Evolutionary conservation across 2,113 vertebrate species (phyloP).

Genomic region (Polypterus bichir): DNA sequence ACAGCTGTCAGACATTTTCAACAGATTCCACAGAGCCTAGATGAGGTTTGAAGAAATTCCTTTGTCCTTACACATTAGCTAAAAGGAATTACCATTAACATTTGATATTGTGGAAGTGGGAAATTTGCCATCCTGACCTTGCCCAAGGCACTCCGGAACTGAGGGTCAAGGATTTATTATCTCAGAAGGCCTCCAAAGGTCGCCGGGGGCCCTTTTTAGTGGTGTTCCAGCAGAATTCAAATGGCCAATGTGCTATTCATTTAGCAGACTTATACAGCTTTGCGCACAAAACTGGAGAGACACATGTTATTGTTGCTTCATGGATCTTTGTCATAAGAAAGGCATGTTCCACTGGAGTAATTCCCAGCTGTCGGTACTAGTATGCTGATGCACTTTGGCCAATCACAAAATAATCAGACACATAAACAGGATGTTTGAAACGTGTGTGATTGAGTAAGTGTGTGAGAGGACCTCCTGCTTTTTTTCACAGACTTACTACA

Average conservation of each 20-base stretch:
- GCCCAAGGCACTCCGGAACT: conserved; percentile 83
- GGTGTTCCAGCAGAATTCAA: conserved; percentile 28
- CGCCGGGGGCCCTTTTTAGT: conserved; percentile 30
- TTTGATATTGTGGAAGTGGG: conserved; percentile 95
- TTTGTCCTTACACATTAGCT: conserved; percentile 85
- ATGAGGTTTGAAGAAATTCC: conserved; percentile 86
- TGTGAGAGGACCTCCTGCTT: conserved; percentile 54
- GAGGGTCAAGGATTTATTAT: conserved; percentile 74
- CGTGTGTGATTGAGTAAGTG: conserved; percentile 62
- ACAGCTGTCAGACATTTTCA: conserved; percentile 97
- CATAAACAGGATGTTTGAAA: conserved; percentile 80
- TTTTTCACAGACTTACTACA: conserved; percentile 46
- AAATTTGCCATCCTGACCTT: conserved; percentile 81
- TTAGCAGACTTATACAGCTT: conserved; percentile 45
- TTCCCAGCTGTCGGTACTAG: conserved; percentile 79
- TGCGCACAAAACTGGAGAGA: conserved; percentile 42
- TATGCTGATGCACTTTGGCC: conserved; percentile 61
- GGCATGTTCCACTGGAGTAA: conserved; percentile 78
- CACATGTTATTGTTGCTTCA: conserved; percentile 69
- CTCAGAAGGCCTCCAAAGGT: conserved; percentile 68
- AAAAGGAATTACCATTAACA: conserved; percentile 90
- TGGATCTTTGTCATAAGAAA: conserved; percentile 80
- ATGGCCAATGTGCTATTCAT: conserved; percentile 60
- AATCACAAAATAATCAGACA: conserved; percentile 53
- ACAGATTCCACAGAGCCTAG: conserved; percentile 85